Evolutionary conservation across 2,888 invertebrate genomes (phyloP), one percentile per base, ranked within the genome.

Genomic region (Caenorhabditis sp.): DNA sequence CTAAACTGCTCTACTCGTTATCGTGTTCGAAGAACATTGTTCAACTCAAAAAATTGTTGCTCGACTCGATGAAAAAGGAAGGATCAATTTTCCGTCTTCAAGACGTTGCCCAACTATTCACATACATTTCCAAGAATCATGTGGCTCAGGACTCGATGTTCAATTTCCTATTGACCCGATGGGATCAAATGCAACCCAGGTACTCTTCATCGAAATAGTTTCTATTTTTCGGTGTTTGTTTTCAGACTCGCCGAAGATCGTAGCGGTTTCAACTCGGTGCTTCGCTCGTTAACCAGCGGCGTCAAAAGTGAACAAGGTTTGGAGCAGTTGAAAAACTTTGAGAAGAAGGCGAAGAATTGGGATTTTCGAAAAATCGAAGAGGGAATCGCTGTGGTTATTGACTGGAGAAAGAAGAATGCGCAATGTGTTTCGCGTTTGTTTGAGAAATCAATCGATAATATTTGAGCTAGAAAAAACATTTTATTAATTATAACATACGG

Each of bases 161-260:
- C 59, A 86, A 84, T 54, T 86, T 82, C 66, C 58, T 86, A 59
- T 71, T 86, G 36, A 80, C 81, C 17, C 69, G 84, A 62, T 86
- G 86, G 86, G 72, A 78, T 55, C 60, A 79, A 50, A 79, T 86
- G 55, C 78, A 81, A 31, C 68, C 71, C 8, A 78, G 71, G 61
- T n/a, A n/a, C n/a, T n/a, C n/a, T n/a, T n/a, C n/a, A n/a, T n/a
- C n/a, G n/a, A n/a, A n/a, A n/a, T n/a, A n/a, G n/a, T n/a, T n/a
- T n/a, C n/a, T n/a, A n/a, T n/a, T n/a, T n/a, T n/a, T n/a, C n/a
- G n/a, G n/a, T n/a, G n/a, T n/a, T n/a, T n/a, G n/a, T n/a, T n/a
- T n/a, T n/a, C n/a, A n/a, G n/a, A n/a, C n/a, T n/a, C n/a, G n/a
- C n/a, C n/a, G n/a, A 26, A 2, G 76, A 76, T 51, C 76, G 60